Evolutionary conservation across 2,888 invertebrate genomes (phyloP), one percentile per base, ranked within the genome.

Genomic region (Macrophya annulata): DNA sequence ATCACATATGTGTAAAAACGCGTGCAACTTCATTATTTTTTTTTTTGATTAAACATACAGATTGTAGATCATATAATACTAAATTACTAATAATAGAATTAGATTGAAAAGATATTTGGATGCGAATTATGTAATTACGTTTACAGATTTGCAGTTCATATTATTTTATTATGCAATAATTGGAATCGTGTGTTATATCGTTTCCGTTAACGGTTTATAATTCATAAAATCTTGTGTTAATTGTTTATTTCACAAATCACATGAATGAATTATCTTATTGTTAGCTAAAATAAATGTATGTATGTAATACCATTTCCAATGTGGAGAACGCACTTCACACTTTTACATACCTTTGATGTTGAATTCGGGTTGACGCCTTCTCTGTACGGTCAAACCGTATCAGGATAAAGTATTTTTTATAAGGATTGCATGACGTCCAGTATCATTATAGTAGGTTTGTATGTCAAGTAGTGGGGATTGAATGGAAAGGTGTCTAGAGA

Each of bases 271-370:
- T 25, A 10, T 62, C 21, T 25, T 25, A 62, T 62, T 25, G 62
- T 25, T 25, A 5, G 68, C 5, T 71, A 6, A 10, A 62, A 62
- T 71, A n/a, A 71, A 71, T n/a, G n/a, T n/a, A n/a, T n/a, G n/a
- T n/a, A n/a, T n/a, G n/a, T n/a, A n/a, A n/a, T 31, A n/a, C 25
- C 37, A 71, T 40, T 40, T 71, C 40, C 40, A 9, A 71, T 40
- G 15, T 37, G 40, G 40, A 37, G 40, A 71, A 71, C 71, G 17
- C n/a, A 40, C 40, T n/a, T 40, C 4, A 6, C 10, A 31, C n/a
- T 74, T 74, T 45, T 74, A n/a, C 45, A 74, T 74, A 74, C 72
- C 72, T 74, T 68, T 45, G 45, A 45, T 45, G 31, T 74, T 74
- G 12, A 45, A 74, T n/a, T 74, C 25, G 45, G 17, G n/a, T 45